These are phyloP conservation scores for Heterohyrax brucei DNA, from an alignment of 2,797 vertebrate genomes.

Conservation along the genomic window DNA sequence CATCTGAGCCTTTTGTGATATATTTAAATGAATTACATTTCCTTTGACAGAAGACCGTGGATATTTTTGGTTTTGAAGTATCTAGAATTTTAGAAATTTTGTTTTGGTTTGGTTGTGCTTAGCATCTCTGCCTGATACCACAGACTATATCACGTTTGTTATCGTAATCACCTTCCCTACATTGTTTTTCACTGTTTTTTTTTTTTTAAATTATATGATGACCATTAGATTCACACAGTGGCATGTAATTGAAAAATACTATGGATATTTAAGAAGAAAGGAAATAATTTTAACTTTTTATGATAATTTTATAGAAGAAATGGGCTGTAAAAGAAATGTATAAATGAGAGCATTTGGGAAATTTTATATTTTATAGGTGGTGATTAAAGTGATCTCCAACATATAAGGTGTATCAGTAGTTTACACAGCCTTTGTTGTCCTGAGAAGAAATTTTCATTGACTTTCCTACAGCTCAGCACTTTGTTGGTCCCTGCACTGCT, in stretches of 20 bases:
- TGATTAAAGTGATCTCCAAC: conserved; percentile 42
- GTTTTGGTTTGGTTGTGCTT: not conserved
- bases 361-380: conserved; percentile 34
- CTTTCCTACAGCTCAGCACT: conserved; percentile 49
- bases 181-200: not conserved
- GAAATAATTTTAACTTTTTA: conserved; percentile 65
- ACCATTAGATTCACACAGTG: not conserved
- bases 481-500: not conserved
- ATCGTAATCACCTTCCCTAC: not conserved
- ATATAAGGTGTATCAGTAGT: conserved; percentile 5
- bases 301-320: conserved; percentile 73
- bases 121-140: not conserved
- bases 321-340: conserved; percentile 55
- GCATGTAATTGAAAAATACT: not conserved
- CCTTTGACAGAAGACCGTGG: conserved; percentile 19
- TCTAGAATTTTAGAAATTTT: not conserved
- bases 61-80: conserved; percentile 30
- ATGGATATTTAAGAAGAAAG: conserved; percentile 38
- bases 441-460: not conserved
- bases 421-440: conserved; percentile 19
- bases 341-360: conserved; percentile 43
- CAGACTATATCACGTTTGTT: not conserved
- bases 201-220: not conserved
- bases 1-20: not conserved
- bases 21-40: conserved; percentile 25